Evolutionary conservation across 2,113 vertebrate species (phyloP), one percentile per base, ranked within the genome.

Genomic region (Laticauda colubrina): DNA sequence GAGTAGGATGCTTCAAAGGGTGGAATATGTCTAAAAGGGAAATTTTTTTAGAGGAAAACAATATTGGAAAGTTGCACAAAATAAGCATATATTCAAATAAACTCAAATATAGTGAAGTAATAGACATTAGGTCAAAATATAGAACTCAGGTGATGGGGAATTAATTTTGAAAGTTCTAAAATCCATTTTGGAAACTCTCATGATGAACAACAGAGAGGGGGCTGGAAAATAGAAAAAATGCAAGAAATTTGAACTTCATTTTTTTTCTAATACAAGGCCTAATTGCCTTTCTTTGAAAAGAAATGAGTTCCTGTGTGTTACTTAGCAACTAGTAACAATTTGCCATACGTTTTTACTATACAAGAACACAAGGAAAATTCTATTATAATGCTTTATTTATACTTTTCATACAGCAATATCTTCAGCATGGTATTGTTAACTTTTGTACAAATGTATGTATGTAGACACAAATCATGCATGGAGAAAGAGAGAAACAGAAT

Each of bases 311-410:
- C 88, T 92, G 55, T 81, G 86, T 81, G 94, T 94, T 69, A 94
- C 95, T 89, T 94, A 94, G 96, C 95, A 95, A 95, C 96, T 88
- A 93, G 81, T 0, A 9, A 93, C 55, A 91, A 94, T 94, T 95
- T 90, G 86, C 91, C 57, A 93, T 94, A 43, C 59, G 43, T 55
- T 23, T 92, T 92, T 90, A 45, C 86, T 94, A 57, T 64, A 7
- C 91, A 88, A 94, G 89, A 95, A 75, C 88, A 75, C 88, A 0
- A 93, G 91, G 87, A 92, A 93, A 90, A 88, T 59, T 90, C 94
- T 94, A 15, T 53, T 48, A 39, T 91, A 94, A 64, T 56, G 11
- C 89, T 86, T 89, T 92, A 93, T 94, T 95, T 95, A 64, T 94
- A 15, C 53, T 92, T 57, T 75, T 92, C 92, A 45, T 14, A 92